Conservation (phyloP, 2,113 vertebrate species). For the Oryzias woworae region DNA sequence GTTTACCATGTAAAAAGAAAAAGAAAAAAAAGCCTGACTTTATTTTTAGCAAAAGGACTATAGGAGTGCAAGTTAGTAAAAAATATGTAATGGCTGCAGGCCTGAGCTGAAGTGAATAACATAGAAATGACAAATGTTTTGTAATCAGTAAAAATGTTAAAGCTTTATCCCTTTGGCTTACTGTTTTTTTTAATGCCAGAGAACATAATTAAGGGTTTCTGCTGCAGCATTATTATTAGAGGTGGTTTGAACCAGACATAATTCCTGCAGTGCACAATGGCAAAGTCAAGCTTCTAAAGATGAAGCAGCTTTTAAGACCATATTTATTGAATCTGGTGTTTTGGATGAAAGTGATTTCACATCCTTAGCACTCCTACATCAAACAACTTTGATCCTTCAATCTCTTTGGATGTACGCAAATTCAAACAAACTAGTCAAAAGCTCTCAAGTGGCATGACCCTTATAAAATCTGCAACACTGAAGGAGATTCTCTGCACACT, state of each 20-base stretch:
- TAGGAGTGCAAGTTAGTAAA: too few species aligned
- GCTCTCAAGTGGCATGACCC: background rate
- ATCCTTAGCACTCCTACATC: background rate
- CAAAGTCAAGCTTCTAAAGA: conserved; percentile 10
- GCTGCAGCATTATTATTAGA: conserved; percentile 41
- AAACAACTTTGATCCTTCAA: background rate
- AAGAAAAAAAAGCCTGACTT: too few species aligned
- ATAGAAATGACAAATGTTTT: too few species aligned
- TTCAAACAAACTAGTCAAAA: background rate
- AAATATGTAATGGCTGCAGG: too few species aligned
- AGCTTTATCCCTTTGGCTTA: conserved; percentile 16
- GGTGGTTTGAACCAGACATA: conserved; percentile 32
- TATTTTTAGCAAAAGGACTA: too few species aligned
- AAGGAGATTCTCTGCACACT: background rate
- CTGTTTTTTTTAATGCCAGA: conserved; percentile 50
- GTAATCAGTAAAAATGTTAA: background rate
- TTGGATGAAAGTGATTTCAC: conserved; percentile 1
- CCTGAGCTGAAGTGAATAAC: too few species aligned
- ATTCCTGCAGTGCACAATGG: conserved; percentile 26
- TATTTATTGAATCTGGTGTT: conserved; percentile 4
- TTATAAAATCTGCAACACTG: background rate
- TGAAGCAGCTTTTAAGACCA: background rate
- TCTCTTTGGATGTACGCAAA: background rate
- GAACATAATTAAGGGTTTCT: conserved; percentile 46
- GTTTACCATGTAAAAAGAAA: too few species aligned